Percentiles rank a stretch among this genome's conserved stretches.
These are phyloP conservation scores for Amblyopsis hoosieri DNA, from an alignment of 2,797 vertebrate species.

Conservation along the genomic window DNA sequence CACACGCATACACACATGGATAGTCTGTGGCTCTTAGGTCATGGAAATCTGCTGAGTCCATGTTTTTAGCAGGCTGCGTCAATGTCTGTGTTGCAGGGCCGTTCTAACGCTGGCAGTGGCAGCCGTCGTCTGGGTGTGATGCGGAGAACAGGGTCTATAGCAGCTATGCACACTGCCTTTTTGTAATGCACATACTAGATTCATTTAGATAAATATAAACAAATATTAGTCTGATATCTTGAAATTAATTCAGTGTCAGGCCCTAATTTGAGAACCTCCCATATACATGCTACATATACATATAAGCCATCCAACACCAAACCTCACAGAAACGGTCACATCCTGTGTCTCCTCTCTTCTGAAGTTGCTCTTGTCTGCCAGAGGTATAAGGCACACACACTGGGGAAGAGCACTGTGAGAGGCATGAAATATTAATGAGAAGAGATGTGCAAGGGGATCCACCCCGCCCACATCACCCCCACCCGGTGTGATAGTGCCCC, in stretches of 20 bases:
- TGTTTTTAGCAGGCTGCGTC: constrained; percentile 54
- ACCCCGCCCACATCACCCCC: constrained; percentile 21
- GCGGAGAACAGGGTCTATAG: too few relatives aligned
- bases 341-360: too few relatives aligned
- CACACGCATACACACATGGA: constrained; percentile 4
- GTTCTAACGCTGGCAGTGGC: constrained; percentile 52
- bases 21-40: constrained; percentile 36
- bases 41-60: constrained; percentile 72
- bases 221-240: too few relatives aligned
- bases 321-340: too few relatives aligned
- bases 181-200: too few relatives aligned
- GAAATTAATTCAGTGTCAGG: too few relatives aligned
- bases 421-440: constrained; percentile 71
- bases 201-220: too few relatives aligned
- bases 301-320: too few relatives aligned
- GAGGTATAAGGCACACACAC: constrained; percentile 17
- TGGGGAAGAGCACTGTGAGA: constrained; percentile 32
- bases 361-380: constrained; percentile 1
- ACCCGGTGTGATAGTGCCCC: constrained; percentile 60
- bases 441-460: constrained; percentile 48
- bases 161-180: too few relatives aligned
- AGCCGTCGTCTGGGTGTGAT: constrained; percentile 55
- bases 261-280: too few relatives aligned
- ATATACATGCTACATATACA: too few relatives aligned
- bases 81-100: constrained; percentile 58